Evolutionary conservation across 2,888 invertebrate species (phyloP).

Genomic region (Anoncus sp.): DNA sequence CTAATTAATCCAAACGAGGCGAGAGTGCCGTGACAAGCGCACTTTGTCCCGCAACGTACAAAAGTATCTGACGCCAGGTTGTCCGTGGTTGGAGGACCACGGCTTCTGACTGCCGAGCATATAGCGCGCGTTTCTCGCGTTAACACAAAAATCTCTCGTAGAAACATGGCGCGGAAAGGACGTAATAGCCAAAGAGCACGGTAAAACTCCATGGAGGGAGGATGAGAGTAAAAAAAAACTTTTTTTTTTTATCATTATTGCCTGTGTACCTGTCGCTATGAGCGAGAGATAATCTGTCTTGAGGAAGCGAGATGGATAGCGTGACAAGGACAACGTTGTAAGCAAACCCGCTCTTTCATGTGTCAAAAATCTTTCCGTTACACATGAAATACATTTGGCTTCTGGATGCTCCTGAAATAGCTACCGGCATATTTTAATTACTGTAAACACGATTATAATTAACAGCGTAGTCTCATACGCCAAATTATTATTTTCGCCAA

Average conservation of each 20-base stretch:
- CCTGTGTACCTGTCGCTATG: constrained; percentile 32
- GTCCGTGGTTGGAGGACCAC: constrained; percentile 29
- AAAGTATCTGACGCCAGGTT: constrained; percentile 73
- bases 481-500: constrained; percentile 9
- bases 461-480: constrained; percentile 11
- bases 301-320: constrained; percentile 54
- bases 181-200: constrained; percentile 30
- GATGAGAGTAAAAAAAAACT: constrained; percentile 33
- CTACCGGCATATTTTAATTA: constrained; percentile 49
- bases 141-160: constrained; percentile 44
- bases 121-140: constrained; percentile 6
- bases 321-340: constrained; percentile 58
- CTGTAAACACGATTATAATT: constrained; percentile 43
- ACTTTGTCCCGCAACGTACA: constrained; percentile 78
- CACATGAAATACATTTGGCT: constrained; percentile 38
- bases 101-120: constrained; percentile 34
- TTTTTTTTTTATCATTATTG: constrained; percentile 56
- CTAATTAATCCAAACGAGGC: constrained; percentile 79
- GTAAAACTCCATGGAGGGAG: constrained; percentile 26
- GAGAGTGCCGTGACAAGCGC: constrained; percentile 80
- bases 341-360: constrained; percentile 35
- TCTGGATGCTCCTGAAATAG: constrained; percentile 41
- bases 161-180: constrained; percentile 31
- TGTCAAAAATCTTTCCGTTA: constrained; percentile 35
- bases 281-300: constrained; percentile 50